A percentile compares a stretch with the other conserved stretches of the same genome.
Evolutionary conservation across 2,888 invertebrate species (phyloP).

Genomic region (Polia nebulosa): DNA sequence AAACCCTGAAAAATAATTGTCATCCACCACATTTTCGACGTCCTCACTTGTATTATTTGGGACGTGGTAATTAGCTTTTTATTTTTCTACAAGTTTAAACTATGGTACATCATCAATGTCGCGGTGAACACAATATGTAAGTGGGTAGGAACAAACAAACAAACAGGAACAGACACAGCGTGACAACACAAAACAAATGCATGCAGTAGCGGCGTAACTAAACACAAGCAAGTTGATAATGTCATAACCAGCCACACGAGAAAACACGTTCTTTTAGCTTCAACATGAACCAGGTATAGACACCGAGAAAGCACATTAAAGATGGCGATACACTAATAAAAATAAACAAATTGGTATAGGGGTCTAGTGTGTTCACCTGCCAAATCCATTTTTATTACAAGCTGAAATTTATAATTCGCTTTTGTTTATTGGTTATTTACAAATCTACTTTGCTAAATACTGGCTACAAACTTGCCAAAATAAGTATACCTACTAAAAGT

Average conservation of each 20-base stretch:
- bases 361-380: constrained; percentile 66
- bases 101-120: constrained; percentile 26
- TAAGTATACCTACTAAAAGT: not conserved
- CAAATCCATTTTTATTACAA: constrained; percentile 40
- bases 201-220: constrained; percentile 49
- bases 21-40: constrained; percentile 17
- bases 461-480: not conserved
- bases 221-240: constrained; percentile 45
- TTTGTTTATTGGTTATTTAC: not conserved
- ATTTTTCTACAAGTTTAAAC: constrained; percentile 25
- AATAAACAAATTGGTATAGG: constrained; percentile 40
- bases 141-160: constrained; percentile 17
- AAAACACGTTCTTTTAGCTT: constrained; percentile 32
- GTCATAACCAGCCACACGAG: constrained; percentile 32
- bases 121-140: constrained; percentile 39
- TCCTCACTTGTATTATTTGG: not conserved
- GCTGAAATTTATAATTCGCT: not conserved
- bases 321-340: constrained; percentile 35
- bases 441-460: constrained; percentile 22
- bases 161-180: constrained; percentile 37
- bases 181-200: constrained; percentile 50
- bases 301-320: constrained; percentile 33
- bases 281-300: constrained; percentile 25
- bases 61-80: not conserved
- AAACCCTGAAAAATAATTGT: constrained; percentile 18